Percentiles rank a stretch among this genome's conserved stretches.
Conservation (phyloP, 2,113 vertebrate species). For the Chloebia gouldiae region DNA sequence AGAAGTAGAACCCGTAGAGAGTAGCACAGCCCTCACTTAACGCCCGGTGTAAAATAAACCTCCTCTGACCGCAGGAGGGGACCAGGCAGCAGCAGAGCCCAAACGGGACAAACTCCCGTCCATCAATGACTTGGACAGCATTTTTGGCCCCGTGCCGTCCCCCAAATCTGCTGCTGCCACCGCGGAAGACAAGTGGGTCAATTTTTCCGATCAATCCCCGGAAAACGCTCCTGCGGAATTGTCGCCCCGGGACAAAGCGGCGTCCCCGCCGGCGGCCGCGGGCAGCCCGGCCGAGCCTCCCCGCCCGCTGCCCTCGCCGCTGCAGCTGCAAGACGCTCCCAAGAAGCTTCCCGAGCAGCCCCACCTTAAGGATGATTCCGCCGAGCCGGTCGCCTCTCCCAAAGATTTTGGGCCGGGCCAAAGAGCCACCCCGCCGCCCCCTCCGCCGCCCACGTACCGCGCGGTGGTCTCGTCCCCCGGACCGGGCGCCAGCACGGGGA, state of each 20-base stretch:
- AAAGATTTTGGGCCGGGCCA: slow-evolving; percentile 84
- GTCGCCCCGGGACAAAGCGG: slow-evolving; percentile 73
- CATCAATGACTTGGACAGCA: slow-evolving; percentile 90
- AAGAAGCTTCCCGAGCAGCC: slow-evolving; percentile 82
- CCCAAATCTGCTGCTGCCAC: slow-evolving; percentile 73
- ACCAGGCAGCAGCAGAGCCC: slow-evolving; percentile 76
- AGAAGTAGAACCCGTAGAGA: slow-evolving; percentile 37
- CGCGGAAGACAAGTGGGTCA: slow-evolving; percentile 87
- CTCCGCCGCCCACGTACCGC: slow-evolving; percentile 93
- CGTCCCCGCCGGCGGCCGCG: slow-evolving; percentile 70
- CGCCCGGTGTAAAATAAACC: slow-evolving; percentile 76
- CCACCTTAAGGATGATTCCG: slow-evolving; percentile 82
- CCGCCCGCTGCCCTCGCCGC: slow-evolving; percentile 77
- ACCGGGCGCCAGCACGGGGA: slow-evolving; percentile 82
- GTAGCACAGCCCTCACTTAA: background rate
- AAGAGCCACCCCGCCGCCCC: slow-evolving; percentile 90
- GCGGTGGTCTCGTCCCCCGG: slow-evolving; percentile 92
- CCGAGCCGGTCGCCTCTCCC: slow-evolving; percentile 83
- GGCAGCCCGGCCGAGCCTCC: slow-evolving; percentile 68
- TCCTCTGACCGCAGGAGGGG: slow-evolving; percentile 78
- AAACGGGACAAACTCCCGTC: slow-evolving; percentile 77
- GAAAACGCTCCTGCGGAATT: slow-evolving; percentile 70
- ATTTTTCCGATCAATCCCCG: slow-evolving; percentile 83
- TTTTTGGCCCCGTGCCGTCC: slow-evolving; percentile 87
- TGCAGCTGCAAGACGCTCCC: slow-evolving; percentile 78